Evolutionary conservation across 2,113 vertebrate species (phyloP).

Genomic region (Corythoichthys haematopterus): DNA sequence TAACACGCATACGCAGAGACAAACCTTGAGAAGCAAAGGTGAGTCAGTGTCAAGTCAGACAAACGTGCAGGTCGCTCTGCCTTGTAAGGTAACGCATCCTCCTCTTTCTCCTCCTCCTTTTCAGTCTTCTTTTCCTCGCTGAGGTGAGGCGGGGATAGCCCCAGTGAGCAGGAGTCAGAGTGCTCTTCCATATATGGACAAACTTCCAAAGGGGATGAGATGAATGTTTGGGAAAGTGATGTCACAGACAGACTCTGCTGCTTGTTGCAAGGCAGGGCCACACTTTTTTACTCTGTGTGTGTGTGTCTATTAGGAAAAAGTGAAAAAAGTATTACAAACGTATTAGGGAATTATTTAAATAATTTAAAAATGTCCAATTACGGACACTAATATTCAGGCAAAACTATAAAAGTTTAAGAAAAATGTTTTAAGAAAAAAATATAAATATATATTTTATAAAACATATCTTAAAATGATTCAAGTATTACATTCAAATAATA

Average conservation of each 20-base stretch:
- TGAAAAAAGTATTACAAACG: neutral
- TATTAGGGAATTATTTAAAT: too few relatives aligned
- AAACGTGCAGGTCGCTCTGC: constrained; percentile 55
- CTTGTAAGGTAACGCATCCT: constrained; percentile 71
- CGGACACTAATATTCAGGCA: too few relatives aligned
- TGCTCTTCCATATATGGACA: constrained; percentile 71
- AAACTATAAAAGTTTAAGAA: too few relatives aligned
- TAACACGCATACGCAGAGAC: neutral
- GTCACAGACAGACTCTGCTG: constrained; percentile 50
- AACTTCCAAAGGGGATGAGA: constrained; percentile 54
- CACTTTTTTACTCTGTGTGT: constrained; percentile 7
- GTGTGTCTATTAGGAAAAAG: neutral
- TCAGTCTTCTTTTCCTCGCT: constrained; percentile 2
- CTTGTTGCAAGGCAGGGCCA: constrained; percentile 14
- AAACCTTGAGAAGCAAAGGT: constrained; percentile 42
- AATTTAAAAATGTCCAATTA: too few relatives aligned
- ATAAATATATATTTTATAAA: too few relatives aligned
- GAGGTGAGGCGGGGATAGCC: constrained; percentile 18
- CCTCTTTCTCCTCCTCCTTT: neutral
- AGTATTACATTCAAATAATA: too few relatives aligned
- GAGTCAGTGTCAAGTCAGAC: constrained; percentile 31
- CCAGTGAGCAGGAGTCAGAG: constrained; percentile 53
- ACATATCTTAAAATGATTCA: too few relatives aligned
- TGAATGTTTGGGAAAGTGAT: constrained; percentile 72
- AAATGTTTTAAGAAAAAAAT: too few relatives aligned